A percentile compares a stretch with the other conserved stretches of the same genome.
Evolutionary conservation across 2,888 invertebrate species (phyloP).

Genomic region (Schizaphis graminum): DNA sequence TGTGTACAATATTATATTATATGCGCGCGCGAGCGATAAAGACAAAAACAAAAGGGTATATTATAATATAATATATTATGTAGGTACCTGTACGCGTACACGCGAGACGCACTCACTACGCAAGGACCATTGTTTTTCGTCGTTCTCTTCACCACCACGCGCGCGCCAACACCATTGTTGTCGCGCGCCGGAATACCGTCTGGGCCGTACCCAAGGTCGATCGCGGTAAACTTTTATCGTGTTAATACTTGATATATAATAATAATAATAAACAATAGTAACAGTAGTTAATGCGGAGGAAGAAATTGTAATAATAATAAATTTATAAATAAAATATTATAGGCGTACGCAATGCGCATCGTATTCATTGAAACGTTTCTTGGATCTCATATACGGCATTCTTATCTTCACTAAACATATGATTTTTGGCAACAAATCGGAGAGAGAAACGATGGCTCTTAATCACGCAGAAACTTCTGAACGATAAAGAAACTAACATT

Average conservation of each 20-base stretch:
- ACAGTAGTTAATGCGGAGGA: neutral
- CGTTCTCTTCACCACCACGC: neutral
- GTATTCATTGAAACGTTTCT: neutral
- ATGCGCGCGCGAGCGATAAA: neutral
- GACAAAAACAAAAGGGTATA: constrained; percentile 51
- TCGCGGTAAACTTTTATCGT: constrained; percentile 53
- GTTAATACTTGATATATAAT: neutral
- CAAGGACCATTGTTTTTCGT: constrained; percentile 49
- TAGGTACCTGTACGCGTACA: constrained; percentile 16
- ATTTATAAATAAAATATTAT: neutral
- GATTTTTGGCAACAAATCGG: neutral
- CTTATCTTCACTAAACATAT: neutral
- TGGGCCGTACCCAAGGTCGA: constrained; percentile 61
- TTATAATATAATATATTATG: neutral
- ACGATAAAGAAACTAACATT: neutral
- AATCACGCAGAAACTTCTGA: neutral
- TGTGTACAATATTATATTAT: neutral
- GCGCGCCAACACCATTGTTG: constrained; percentile 33
- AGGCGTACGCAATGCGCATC: neutral
- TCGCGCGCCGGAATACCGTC: constrained; percentile 58
- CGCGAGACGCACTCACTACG: constrained; percentile 21
- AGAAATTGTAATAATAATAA: neutral
- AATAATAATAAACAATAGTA: neutral
- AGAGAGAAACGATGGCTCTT: neutral
- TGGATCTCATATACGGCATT: neutral